Base-by-base conservation (phyloP, 2,888 invertebrate species). In the Drosophila koepferae region DNA sequence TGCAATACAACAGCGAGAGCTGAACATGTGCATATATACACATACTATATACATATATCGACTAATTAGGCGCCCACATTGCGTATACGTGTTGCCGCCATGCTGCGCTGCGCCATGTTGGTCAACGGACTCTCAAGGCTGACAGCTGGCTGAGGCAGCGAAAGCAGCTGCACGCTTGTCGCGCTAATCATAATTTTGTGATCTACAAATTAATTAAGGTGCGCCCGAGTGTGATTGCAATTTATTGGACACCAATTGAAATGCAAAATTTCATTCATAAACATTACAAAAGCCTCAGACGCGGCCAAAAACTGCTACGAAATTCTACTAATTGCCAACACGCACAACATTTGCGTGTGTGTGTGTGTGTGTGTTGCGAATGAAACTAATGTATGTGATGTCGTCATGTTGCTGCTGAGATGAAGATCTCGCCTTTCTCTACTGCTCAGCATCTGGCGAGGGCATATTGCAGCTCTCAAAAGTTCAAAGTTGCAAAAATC, bases 161-260 rank as follows among this genome's bases (percentile, higher is more conserved):
- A 49, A 60, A 79, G 75, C 83, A 87, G 73, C 80, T 79, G 85
- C 85, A 77, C 66, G 59, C 72, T 70, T 66, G 74, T 81, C 69
- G 64, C 69, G 64, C 76, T 80, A 85, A 86, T 85, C 89, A 86
- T 85, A 85, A 86, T 86, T 89, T 69, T 69, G 69, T 80, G 77
- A 86, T 82, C 87, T 83, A 85, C 79, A 86, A 86, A 86, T 84
- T 88, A 86, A 86, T 86, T 86, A 88, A 74, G 74, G 70, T 69
- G 69, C 86, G 72, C 48, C 66, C 65, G 82, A 89, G 89, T 86
- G 86, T 84, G 81, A 86, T 86, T 86, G 79, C 86, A 86, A 86
- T 86, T 86, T 86, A 86, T 86, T 88, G 84, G 89, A 84, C 86
- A 88, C 80, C 85, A 80, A 88, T 86, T 83, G 85, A 81, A 80